Conservation (phyloP, 2,888 invertebrate species). For the Pristionchus arcanus region DNA sequence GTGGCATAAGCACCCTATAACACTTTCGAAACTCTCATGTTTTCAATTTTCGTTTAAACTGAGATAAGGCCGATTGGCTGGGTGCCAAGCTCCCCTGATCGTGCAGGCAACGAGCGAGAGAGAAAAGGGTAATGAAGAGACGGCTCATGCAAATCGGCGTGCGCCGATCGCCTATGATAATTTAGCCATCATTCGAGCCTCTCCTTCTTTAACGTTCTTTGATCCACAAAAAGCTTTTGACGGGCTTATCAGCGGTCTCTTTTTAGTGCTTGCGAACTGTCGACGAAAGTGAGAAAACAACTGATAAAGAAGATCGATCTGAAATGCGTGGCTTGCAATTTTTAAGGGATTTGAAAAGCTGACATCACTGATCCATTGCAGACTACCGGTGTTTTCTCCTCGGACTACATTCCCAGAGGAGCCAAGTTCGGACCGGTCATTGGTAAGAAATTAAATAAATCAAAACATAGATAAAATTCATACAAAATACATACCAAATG, state of each 20-base stretch:
- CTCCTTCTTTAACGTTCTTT: no score
- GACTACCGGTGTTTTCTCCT: constrained; percentile 92
- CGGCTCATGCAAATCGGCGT: no score
- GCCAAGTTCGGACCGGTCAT: constrained; percentile 97
- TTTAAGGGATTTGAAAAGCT: background rate
- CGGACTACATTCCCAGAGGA: constrained; percentile 96
- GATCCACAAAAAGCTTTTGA: background rate
- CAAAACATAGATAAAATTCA: constrained; percentile 81
- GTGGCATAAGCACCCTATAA: no score
- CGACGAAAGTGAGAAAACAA: background rate
- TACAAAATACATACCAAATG: background rate
- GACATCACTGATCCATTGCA: background rate
- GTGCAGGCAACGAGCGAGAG: no score
- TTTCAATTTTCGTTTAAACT: no score
- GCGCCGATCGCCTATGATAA: no score
- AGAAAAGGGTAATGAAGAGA: no score
- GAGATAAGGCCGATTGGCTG: no score
- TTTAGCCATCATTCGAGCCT: no score
- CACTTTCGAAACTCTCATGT: no score
- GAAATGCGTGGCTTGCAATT: background rate
- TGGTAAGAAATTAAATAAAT: constrained; percentile 84
- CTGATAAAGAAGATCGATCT: background rate
- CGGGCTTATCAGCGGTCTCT: background rate
- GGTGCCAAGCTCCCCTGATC: no score
- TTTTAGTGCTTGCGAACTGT: constrained; percentile 7